Base-by-base conservation (phyloP, 2,113 vertebrate species). In the Lepisosteus oculatus region DNA sequence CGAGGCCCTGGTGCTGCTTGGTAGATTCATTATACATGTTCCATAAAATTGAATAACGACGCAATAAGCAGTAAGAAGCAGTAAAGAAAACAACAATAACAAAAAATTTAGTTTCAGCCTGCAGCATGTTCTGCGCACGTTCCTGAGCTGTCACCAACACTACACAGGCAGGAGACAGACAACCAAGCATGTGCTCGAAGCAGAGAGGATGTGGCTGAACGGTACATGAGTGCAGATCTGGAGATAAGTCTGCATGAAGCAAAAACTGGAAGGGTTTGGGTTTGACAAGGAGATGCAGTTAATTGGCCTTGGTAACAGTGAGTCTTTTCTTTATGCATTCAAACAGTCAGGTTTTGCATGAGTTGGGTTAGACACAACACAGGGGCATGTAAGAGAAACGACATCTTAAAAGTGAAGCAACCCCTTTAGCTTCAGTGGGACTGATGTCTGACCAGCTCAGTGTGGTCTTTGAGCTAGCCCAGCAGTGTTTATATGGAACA, bases 1-100 rank as follows among this genome's bases (percentile, higher is more conserved):
- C 72, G 75, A 69, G 80, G 83, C 84, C 61, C 89, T 78, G n/a
- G 79, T 83, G 85, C 80, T 68, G 75, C 82, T 81, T 77, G 71
- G 43, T n/a, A 61, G 75, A 84, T 84, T 90, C 88, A 86, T 88
- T 88, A 85, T 85, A 86, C 65, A 79, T 73, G 78, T 79, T 84
- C 74, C 78, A 71, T 81, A 84, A 84, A 75, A 74, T 59, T 69
- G 70, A 77, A 68, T 59, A 3, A 66, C 62, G 65, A 74, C 3
- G 17, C 56, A 59, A 59, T 59, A 59, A 11, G 56, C n/a, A 12
- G 11, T 1, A n/a, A 59, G n/a, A 59, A 59, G 29, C 29, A 29
- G 11, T 59, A 14, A 59, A 59, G 29, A 29, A 29, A 29, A 29
- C 29, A 29, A 29, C 29, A 29, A 59, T 4, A 59, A 59, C 11